A percentile compares a stretch with the other conserved stretches of the same genome.
phyloP scores from a whole-genome alignment of 2,113 vertebrate genomes.

The Aphyosemion australe region DNA sequence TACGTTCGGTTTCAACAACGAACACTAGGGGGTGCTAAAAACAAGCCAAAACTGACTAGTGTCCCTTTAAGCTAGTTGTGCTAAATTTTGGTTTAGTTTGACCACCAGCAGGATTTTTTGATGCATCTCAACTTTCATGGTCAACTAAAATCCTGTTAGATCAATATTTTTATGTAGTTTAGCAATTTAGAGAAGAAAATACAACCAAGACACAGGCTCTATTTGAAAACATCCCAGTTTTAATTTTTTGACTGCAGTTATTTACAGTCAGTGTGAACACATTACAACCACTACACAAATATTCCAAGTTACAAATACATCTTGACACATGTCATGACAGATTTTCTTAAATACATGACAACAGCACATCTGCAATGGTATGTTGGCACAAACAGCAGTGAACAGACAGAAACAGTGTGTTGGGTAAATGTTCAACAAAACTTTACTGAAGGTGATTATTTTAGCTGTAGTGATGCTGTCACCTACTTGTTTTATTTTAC shows the following conservation, averaged over 20 bases:
- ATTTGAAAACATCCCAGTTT: constrained; percentile 5
- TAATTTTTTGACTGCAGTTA: constrained; percentile 4
- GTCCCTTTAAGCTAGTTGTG: no score
- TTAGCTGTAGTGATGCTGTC: not conserved
- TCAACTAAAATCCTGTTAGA: no score
- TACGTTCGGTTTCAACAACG: no score
- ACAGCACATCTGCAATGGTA: constrained; percentile 1
- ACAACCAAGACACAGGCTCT: not conserved
- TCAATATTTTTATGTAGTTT: no score
- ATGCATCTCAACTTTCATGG: no score
- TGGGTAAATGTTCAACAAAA: not conserved
- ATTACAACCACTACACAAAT: constrained; percentile 11
- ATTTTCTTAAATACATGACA: not conserved
- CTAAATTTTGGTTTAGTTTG: no score
- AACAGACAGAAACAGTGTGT: not conserved
- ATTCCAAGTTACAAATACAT: not conserved
- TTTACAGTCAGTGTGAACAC: constrained; percentile 11
- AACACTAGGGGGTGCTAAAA: no score
- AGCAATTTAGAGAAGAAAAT: not conserved
- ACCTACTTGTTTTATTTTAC: not conserved
- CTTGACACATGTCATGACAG: constrained; percentile 1
- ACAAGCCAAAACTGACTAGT: no score
- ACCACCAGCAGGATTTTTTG: no score
- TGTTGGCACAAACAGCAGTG: constrained; percentile 7
- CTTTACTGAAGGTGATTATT: not conserved